Evolutionary conservation across 2,113 vertebrate species (phyloP), one percentile per base, ranked within the genome.

Genomic region (Typhlomys cinereus): DNA sequence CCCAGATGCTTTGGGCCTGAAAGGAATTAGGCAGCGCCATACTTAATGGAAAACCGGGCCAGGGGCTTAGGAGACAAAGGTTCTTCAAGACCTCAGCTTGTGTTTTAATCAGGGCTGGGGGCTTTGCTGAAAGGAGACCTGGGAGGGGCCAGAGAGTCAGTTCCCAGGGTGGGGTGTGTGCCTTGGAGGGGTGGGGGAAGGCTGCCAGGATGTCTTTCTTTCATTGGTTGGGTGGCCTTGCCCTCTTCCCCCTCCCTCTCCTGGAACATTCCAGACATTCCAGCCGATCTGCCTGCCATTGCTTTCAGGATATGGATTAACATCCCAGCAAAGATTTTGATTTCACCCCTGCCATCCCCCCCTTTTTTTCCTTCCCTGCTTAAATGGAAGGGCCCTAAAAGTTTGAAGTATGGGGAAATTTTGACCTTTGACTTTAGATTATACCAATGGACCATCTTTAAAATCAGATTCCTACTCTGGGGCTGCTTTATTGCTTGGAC

Each of bases 251-350:
- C 96, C 84, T 95, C 92, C 93, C 83, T 41, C 96, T 94, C 44
- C 85, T 92, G 79, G 5, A 96, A 85, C 97, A 97, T 98, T 97
- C 97, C 95, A 96, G 1, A 64, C 96, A 97, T 98, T 98, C 97
- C 93, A 94, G 50, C 78, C 91, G 1, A 88, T 92, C 91, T 94
- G 96, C 71, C 83, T 62, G 85, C 96, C 73, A 20, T 87, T 89
- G 88, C 52, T 95, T 97, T 92, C 59, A 92, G 97, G 96, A 71
- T 95, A 88, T 50, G 96, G 96, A 97, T 97, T 96, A 97, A 95
- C 59, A 14, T 92, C 97, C 85, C 64, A 86, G 14, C 74, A 21
- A 84, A 88, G 95, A 73, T 95, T n/a, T 96, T 92, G 96, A 69
- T 97, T 97, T 96, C 96, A 61, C 85, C 76, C 83, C 62, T 1